Conservation (phyloP, 2,888 invertebrate species). For the Rhogogaster chlorosoma region DNA sequence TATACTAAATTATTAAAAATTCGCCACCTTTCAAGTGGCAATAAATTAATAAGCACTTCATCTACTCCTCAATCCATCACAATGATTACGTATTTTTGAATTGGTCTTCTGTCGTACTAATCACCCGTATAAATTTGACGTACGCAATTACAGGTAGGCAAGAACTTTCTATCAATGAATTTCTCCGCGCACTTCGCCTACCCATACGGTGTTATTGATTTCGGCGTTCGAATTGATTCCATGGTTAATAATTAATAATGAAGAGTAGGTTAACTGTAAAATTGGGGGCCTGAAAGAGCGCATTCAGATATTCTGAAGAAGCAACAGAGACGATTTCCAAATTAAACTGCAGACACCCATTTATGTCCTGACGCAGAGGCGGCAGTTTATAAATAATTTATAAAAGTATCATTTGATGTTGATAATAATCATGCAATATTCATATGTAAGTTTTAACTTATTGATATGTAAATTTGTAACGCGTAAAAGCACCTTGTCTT, state of each 20-base stretch:
- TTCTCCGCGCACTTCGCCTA: neutral
- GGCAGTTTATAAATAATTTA: constrained; percentile 26
- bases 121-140: neutral
- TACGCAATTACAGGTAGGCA: neutral
- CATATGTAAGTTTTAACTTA: constrained; percentile 20
- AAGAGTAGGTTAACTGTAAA: neutral
- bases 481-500: neutral
- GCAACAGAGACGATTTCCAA: neutral
- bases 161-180: neutral
- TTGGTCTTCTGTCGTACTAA: neutral
- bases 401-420: neutral
- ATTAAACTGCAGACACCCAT: neutral
- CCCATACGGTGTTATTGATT: neutral
- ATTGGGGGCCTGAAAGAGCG: neutral
- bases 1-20: neutral
- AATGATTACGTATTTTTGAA: neutral
- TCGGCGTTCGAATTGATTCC: neutral
- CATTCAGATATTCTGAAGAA: neutral
- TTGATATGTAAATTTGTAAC: neutral
- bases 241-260: neutral
- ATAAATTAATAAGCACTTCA: neutral
- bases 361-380: neutral
- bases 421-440: constrained; percentile 23
- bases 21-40: neutral
- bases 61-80: neutral